Percentiles rank a stretch among this genome's conserved stretches.
These are phyloP conservation scores for Heliconius melpomene DNA, from an alignment of 1,140 invertebrate genomes.

Conservation along the genomic window DNA sequence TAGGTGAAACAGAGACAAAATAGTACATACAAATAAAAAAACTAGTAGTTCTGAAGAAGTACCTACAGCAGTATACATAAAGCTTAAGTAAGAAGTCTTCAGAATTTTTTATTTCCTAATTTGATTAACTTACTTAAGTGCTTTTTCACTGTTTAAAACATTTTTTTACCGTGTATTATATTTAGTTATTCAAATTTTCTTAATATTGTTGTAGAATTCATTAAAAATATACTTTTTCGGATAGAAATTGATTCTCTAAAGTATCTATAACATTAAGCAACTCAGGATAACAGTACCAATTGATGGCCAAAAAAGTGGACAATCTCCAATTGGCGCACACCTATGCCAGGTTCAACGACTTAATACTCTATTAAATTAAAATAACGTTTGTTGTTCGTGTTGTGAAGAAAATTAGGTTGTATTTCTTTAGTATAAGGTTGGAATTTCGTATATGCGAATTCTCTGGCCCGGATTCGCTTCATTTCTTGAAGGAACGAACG, in stretches of 20 bases:
- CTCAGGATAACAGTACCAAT: conserved; percentile 42
- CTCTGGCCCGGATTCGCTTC: conserved; percentile 61
- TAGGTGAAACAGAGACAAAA: neutral
- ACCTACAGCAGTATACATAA: no score
- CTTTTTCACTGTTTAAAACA: neutral
- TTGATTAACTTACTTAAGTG: no score
- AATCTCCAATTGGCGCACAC: conserved; percentile 28
- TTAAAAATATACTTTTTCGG: neutral
- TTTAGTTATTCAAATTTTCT: neutral
- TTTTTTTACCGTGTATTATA: neutral
- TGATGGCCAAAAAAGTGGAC: conserved; percentile 47
- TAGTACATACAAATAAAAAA: no score
- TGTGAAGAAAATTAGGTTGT: conserved; percentile 26
- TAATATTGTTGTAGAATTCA: neutral
- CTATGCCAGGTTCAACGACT: conserved; percentile 54
- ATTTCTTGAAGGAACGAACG: conserved; percentile 39
- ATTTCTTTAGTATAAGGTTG: conserved; percentile 38
- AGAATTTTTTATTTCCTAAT: no score
- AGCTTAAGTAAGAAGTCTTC: no score
- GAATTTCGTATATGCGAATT: conserved; percentile 40
- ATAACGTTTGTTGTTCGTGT: conserved; percentile 40
- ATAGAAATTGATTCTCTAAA: neutral
- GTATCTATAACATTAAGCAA: conserved; percentile 32
- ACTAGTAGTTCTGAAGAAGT: no score
- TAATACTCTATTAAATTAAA: conserved; percentile 57